Evolutionary conservation across 2,113 vertebrate species (phyloP).

Genomic region (Corydoras maculifer): DNA sequence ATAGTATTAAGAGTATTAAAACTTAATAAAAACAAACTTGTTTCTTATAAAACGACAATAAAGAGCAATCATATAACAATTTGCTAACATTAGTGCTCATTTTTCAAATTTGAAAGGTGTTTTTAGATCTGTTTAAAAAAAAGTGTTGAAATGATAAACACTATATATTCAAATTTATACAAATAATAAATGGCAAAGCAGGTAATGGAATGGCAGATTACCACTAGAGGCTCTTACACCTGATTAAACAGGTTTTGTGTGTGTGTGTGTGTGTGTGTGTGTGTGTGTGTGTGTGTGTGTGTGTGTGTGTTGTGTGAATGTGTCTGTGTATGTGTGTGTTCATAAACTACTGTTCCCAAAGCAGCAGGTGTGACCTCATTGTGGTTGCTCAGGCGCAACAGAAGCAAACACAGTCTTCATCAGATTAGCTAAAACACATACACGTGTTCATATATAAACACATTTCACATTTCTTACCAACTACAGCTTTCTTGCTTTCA

Average conservation of each 20-base stretch:
- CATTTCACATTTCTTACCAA: constrained; percentile 8
- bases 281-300: neutral
- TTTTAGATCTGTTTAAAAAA: too few relatives aligned
- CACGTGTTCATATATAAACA: neutral
- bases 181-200: too few relatives aligned
- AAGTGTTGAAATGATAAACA: too few relatives aligned
- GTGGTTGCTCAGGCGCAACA: constrained; percentile 57
- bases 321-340: neutral
- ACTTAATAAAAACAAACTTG: too few relatives aligned
- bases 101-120: too few relatives aligned
- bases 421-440: constrained; percentile 52
- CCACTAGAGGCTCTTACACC: neutral
- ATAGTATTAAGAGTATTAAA: too few relatives aligned
- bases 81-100: too few relatives aligned
- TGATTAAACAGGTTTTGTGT: too few relatives aligned
- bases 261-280: neutral
- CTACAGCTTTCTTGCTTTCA: neutral
- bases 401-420: constrained; percentile 55
- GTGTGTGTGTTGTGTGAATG: neutral
- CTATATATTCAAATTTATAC: too few relatives aligned
- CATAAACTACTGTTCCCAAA: constrained; percentile 40
- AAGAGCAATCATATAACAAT: too few relatives aligned
- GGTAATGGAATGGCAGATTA: too few relatives aligned
- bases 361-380: constrained; percentile 65
- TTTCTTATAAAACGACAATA: too few relatives aligned